These are phyloP conservation scores for Aspidapion aeneum DNA, from an alignment of 2,888 invertebrate species.

Conservation along the genomic window DNA sequence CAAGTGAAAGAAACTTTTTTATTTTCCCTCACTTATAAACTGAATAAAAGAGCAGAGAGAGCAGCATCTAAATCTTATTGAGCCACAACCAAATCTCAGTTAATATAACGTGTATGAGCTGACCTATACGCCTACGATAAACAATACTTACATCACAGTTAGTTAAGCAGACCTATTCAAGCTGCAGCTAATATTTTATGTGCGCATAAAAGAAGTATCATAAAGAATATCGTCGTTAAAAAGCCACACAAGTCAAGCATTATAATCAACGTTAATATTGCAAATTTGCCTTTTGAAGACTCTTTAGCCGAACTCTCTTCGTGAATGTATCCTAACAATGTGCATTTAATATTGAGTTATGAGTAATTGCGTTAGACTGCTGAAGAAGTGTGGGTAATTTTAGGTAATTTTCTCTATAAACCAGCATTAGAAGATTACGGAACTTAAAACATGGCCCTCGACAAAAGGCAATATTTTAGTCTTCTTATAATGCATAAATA, in stretches of 20 bases:
- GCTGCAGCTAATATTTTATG: background rate
- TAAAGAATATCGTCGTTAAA: background rate
- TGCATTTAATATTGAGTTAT: background rate
- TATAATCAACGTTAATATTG: background rate
- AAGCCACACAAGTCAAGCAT: background rate
- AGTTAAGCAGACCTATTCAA: constrained; percentile 18
- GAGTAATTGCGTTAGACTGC: background rate
- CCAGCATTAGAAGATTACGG: no score
- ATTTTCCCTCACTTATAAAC: no score
- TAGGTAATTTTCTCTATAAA: background rate
- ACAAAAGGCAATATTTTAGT: no score
- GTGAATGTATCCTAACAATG: background rate
- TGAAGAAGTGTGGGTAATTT: background rate
- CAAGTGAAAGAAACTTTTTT: no score
- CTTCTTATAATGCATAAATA: no score
- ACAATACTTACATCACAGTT: constrained; percentile 32
- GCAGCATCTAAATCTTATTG: no score
- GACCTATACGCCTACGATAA: constrained; percentile 37
- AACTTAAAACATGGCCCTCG: no score
- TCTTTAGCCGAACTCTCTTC: background rate
- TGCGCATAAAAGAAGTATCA: background rate
- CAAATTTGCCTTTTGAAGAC: no score
- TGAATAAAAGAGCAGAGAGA: no score
- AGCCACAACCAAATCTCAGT: no score
- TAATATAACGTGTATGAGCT: constrained; percentile 34